These are phyloP conservation scores for Falco novaeseelandiae DNA, from an alignment of 2,797 vertebrate species.

Conservation along the genomic window DNA sequence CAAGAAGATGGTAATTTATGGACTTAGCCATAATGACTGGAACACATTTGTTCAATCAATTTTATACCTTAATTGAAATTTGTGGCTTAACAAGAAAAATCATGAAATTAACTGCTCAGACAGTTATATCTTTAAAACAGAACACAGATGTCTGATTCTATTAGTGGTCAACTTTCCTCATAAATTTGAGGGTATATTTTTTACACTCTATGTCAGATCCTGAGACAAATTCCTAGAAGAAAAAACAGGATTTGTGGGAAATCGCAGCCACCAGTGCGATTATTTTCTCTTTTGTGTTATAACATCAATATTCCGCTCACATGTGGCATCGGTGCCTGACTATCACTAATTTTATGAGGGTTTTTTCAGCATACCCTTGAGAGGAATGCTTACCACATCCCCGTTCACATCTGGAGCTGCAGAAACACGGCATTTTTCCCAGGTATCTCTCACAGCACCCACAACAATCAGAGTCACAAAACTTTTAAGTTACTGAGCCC, in stretches of 20 bases:
- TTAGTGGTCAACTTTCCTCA: constrained; percentile 28
- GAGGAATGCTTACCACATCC: neutral
- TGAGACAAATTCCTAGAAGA: neutral
- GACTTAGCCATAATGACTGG: constrained; percentile 55
- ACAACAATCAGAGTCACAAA: neutral
- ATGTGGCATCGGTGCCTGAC: neutral
- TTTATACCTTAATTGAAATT: constrained; percentile 62
- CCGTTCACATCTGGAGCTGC: neutral
- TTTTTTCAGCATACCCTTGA: neutral
- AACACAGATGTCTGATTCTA: neutral
- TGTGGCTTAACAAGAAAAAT: constrained; percentile 46
- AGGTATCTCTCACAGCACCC: neutral
- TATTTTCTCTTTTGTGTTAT: neutral
- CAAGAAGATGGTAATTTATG: constrained; percentile 74
- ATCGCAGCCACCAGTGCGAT: neutral
- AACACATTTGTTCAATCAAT: constrained; percentile 63
- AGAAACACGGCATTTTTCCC: neutral
- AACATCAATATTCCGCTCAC: neutral
- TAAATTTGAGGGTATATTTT: constrained; percentile 18
- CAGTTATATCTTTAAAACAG: neutral
- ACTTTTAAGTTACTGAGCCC: neutral
- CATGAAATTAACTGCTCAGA: constrained; percentile 25
- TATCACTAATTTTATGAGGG: neutral
- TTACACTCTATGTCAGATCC: neutral
- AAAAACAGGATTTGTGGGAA: constrained; percentile 14